Evolutionary conservation across 2,113 vertebrate species (phyloP).

Genomic region (Baryphthengus martii): DNA sequence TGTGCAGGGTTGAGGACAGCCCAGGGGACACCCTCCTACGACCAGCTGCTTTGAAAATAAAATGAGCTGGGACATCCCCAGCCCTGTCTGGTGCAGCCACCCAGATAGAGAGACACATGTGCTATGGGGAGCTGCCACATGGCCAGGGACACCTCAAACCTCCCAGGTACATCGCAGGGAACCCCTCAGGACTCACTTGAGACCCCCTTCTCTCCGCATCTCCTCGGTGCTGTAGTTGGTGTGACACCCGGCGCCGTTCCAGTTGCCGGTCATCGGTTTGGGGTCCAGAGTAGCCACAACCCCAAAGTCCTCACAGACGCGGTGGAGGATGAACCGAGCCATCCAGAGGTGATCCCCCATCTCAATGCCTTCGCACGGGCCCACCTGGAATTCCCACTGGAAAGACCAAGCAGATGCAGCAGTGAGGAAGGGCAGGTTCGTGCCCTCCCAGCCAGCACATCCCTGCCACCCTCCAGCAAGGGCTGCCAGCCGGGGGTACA

Average conservation of each 20-base stretch:
- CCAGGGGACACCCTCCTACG: background rate
- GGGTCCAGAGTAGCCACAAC: slow-evolving; percentile 78
- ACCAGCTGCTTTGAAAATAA: background rate
- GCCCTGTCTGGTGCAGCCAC: background rate
- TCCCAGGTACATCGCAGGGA: background rate
- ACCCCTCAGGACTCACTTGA: slow-evolving; percentile 68
- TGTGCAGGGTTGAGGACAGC: background rate
- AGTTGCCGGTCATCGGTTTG: slow-evolving; percentile 78
- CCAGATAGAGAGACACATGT: rapidly evolving
- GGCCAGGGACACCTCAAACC: background rate
- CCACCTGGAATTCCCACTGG: slow-evolving; percentile 84
- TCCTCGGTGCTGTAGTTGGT: slow-evolving; percentile 79
- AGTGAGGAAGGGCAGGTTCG: background rate
- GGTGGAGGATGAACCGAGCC: slow-evolving; percentile 83
- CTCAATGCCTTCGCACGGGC: slow-evolving; percentile 76
- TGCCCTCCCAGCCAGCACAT: background rate
- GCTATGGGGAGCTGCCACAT: rapidly evolving
- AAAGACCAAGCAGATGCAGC: rapidly evolving
- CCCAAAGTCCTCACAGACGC: slow-evolving; percentile 79
- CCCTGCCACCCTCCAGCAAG: background rate
- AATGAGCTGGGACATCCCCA: background rate
- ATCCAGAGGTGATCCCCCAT: slow-evolving; percentile 88
- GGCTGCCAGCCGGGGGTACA: background rate
- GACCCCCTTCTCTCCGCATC: slow-evolving; percentile 73
- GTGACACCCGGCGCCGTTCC: slow-evolving; percentile 74